A percentile compares a stretch with the other conserved stretches of the same genome.
Conservation (phyloP, 2,888 invertebrate species). For the Agrochola circellaris region DNA sequence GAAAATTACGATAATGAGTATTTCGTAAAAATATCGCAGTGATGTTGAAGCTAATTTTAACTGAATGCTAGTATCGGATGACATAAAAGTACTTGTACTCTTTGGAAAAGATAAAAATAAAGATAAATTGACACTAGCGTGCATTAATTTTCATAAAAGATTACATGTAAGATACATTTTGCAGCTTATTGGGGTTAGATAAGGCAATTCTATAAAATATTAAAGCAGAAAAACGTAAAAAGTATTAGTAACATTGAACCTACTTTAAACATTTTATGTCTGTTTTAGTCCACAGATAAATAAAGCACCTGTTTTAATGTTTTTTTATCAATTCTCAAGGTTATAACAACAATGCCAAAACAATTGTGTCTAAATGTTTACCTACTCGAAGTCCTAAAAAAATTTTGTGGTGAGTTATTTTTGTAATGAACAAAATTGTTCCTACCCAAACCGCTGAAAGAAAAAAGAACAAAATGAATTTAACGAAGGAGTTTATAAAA, state of each 20-base stretch:
- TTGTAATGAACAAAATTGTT: neutral
- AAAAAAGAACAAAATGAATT: constrained; percentile 9
- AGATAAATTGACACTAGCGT: constrained; percentile 18
- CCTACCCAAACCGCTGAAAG: neutral
- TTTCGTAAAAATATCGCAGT: constrained; percentile 42
- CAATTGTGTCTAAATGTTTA: neutral
- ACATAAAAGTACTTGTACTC: constrained; percentile 7
- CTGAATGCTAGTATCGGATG: constrained; percentile 7
- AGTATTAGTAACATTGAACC: neutral
- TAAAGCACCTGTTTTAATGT: constrained; percentile 17
- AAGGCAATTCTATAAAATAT: neutral
- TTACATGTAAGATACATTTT: neutral
- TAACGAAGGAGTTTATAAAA: constrained; percentile 3
- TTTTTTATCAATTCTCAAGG: constrained; percentile 10
- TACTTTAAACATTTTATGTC: neutral
- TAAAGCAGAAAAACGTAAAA: neutral
- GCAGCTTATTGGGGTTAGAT: neutral
- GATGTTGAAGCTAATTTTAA: constrained; percentile 31
- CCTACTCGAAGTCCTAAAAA: constrained; percentile 1
- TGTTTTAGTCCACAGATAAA: constrained; percentile 2
- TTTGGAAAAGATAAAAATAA: constrained; percentile 6
- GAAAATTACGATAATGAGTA: constrained; percentile 53
- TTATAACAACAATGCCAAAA: constrained; percentile 6
- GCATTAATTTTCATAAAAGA: constrained; percentile 8
- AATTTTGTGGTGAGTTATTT: neutral